Conservation (phyloP, 2,113 vertebrate genomes). For the Aspiorhynchus laticeps region DNA sequence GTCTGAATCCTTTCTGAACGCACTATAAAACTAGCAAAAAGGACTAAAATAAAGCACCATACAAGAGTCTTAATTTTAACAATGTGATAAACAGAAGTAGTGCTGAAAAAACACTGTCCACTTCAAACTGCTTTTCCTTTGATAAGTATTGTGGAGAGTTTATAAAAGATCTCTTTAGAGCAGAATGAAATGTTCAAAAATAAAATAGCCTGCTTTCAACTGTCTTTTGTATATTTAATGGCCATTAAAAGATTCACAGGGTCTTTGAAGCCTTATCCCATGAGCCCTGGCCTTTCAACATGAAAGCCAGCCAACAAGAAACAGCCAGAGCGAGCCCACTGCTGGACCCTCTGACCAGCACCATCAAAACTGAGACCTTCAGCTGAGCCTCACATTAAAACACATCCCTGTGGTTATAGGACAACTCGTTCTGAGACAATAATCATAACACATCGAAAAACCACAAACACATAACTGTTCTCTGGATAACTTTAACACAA, state of each 20-base stretch:
- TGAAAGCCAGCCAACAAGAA: conserved; percentile 50
- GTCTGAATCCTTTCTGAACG: no score
- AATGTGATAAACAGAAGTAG: neutral
- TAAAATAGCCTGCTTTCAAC: conserved; percentile 40
- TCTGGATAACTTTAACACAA: neutral
- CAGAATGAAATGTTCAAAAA: neutral
- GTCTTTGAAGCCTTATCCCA: conserved; percentile 58
- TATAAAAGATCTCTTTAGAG: neutral
- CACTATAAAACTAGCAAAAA: no score
- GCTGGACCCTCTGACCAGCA: conserved; percentile 32
- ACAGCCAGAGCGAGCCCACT: conserved; percentile 25
- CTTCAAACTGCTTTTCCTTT: neutral
- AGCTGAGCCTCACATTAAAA: conserved; percentile 25
- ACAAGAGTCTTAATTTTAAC: no score
- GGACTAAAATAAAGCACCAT: no score
- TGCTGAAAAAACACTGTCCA: neutral
- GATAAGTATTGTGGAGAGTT: neutral
- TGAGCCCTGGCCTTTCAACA: conserved; percentile 55
- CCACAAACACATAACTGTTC: neutral
- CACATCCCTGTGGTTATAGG: neutral
- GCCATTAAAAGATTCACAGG: conserved; percentile 44
- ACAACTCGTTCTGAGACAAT: neutral
- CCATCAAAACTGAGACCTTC: conserved; percentile 42
- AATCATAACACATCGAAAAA: neutral
- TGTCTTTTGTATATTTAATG: conserved; percentile 60